Percentiles rank a stretch among this genome's conserved stretches.
phyloP scores from a whole-genome alignment of 2,113 vertebrate species.

The Corythaeola cristata region DNA sequence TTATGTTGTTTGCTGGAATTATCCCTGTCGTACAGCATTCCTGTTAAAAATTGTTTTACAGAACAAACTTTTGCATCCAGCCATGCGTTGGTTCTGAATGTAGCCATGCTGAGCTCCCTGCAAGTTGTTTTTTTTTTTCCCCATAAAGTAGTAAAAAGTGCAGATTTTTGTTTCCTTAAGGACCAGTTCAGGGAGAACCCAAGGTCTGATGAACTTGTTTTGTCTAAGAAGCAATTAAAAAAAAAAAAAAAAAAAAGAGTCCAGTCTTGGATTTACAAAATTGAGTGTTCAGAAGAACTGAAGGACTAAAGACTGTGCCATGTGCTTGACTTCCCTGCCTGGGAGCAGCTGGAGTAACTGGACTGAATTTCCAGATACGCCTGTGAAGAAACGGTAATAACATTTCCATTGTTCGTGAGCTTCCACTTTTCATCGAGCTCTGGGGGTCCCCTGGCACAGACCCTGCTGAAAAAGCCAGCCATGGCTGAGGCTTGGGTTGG shows the following conservation, averaged over 20 bases:
- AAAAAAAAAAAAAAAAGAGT: background rate
- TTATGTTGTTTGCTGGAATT: fast-evolving
- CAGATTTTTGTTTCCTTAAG: background rate
- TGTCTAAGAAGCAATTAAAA: background rate
- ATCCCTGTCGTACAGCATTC: background rate
- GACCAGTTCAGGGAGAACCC: background rate
- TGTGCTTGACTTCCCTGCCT: background rate
- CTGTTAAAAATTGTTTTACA: background rate
- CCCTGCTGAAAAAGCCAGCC: background rate
- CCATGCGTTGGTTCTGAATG: background rate
- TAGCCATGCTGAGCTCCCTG: background rate
- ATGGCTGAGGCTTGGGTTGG: background rate
- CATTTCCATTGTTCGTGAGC: background rate
- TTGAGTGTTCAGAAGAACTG: background rate
- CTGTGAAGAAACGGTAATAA: background rate
- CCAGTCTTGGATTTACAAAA: background rate
- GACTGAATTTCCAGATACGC: background rate
- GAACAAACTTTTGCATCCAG: background rate
- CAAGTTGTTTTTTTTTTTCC: background rate
- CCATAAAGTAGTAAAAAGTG: background rate
- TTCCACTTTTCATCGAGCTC: background rate
- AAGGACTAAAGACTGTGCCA: background rate
- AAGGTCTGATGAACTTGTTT: background rate
- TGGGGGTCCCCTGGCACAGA: background rate
- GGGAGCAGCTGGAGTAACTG: background rate